A percentile compares a stretch with the other conserved stretches of the same genome.
Evolutionary conservation across 2,797 vertebrate species (phyloP).

Genomic region (Poliocrania exsul): DNA sequence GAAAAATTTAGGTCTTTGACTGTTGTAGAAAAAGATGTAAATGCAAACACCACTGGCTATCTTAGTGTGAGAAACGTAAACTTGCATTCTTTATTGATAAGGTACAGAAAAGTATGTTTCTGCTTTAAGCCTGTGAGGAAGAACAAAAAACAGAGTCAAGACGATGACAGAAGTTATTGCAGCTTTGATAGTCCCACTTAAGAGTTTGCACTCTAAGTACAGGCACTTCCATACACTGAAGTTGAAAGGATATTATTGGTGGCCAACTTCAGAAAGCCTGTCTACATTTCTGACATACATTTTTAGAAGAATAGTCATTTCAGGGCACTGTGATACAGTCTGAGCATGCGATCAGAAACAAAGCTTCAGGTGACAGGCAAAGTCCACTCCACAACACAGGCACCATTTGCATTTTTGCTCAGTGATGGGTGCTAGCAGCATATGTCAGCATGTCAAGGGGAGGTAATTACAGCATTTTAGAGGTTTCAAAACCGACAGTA

Average conservation of each 20-base stretch:
- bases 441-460: background rate
- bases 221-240: background rate
- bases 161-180: constrained; percentile 62
- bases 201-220: background rate
- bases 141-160: constrained; percentile 52
- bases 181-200: constrained; percentile 51
- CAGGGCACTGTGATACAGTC: background rate
- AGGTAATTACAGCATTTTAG: background rate
- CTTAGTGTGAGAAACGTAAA: background rate
- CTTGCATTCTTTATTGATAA: background rate
- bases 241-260: background rate
- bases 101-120: background rate
- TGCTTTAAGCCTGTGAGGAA: background rate
- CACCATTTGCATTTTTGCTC: background rate
- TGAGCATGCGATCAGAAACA: background rate
- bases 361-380: background rate
- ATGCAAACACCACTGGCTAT: background rate
- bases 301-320: background rate
- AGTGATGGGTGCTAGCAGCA: background rate
- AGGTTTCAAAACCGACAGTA: background rate
- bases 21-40: background rate
- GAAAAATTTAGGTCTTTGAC: background rate
- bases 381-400: background rate
- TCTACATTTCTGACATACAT: background rate
- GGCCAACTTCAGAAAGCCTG: background rate